Percentiles rank a stretch among this genome's conserved stretches.
Conservation (phyloP, 1,140 invertebrate species). For the Drosophila parabipectinata region DNA sequence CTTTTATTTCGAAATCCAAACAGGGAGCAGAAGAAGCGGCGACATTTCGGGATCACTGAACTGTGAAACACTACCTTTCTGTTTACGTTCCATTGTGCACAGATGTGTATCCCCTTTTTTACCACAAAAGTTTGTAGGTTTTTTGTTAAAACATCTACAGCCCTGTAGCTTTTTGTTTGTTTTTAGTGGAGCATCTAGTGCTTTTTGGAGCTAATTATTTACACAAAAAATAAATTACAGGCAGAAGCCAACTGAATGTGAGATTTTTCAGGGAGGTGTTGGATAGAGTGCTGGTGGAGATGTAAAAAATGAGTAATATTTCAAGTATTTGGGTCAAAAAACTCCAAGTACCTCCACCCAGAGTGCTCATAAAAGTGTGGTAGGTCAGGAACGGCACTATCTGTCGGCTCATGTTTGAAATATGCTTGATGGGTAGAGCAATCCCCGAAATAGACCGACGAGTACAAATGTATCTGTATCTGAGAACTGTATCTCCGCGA, state of each 20-base stretch:
- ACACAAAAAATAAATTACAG: constrained; percentile 40
- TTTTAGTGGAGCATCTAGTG: constrained; percentile 18
- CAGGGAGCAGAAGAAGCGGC: constrained; percentile 21
- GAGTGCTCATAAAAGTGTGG: constrained; percentile 4
- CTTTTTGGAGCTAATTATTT: constrained; percentile 35
- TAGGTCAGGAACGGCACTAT: constrained; percentile 24
- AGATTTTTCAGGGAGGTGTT: neutral
- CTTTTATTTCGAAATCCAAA: constrained; percentile 66
- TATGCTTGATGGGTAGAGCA: constrained; percentile 14
- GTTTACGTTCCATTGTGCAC: constrained; percentile 47
- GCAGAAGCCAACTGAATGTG: constrained; percentile 3
- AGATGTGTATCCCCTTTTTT: constrained; percentile 20
- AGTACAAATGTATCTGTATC: neutral
- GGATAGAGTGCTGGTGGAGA: neutral
- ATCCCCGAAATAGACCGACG: constrained; percentile 11
- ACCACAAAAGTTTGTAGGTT: constrained; percentile 37
- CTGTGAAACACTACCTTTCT: constrained; percentile 56
- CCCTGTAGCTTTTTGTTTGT: constrained; percentile 24
- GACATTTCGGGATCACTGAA: constrained; percentile 65
- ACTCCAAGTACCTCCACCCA: too few relatives aligned
- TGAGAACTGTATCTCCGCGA: neutral
- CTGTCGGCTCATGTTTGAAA: constrained; percentile 12
- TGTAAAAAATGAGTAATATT: too few relatives aligned
- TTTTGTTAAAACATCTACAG: constrained; percentile 21
- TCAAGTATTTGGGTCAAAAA: too few relatives aligned